Evolutionary conservation across 2,888 invertebrate species (phyloP).

Genomic region (Tupiocoris notatus): DNA sequence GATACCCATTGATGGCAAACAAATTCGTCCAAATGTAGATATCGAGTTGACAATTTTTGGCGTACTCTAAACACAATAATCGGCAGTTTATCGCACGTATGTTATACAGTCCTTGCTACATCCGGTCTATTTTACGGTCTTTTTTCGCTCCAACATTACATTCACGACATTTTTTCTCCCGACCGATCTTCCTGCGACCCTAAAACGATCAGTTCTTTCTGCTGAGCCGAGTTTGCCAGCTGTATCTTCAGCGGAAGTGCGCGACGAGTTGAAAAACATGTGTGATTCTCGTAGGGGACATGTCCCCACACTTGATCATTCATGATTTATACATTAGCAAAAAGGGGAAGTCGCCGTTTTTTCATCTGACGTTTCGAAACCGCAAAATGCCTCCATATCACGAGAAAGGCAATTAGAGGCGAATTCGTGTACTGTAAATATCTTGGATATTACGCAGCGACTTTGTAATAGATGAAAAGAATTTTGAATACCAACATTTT

Average conservation of each 20-base stretch:
- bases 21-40: background rate
- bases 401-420: background rate
- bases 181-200: background rate
- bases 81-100: no score
- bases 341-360: background rate
- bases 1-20: no score
- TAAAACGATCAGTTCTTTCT: background rate
- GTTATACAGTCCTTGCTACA: background rate
- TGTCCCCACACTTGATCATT: background rate
- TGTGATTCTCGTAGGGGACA: background rate
- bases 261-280: background rate
- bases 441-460: no score
- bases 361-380: background rate
- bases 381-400: background rate
- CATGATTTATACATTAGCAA: no score
- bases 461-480: no score
- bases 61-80: background rate
- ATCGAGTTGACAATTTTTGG: background rate
- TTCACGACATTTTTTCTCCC: background rate
- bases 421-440: no score
- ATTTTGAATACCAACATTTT: no score
- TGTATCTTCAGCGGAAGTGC: background rate
- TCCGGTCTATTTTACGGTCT: background rate
- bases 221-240: background rate
- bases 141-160: background rate